These are phyloP conservation scores for Acanthaster planci DNA, from an alignment of 35 echinoderm and acorn worm species.

Conservation along the genomic window DNA sequence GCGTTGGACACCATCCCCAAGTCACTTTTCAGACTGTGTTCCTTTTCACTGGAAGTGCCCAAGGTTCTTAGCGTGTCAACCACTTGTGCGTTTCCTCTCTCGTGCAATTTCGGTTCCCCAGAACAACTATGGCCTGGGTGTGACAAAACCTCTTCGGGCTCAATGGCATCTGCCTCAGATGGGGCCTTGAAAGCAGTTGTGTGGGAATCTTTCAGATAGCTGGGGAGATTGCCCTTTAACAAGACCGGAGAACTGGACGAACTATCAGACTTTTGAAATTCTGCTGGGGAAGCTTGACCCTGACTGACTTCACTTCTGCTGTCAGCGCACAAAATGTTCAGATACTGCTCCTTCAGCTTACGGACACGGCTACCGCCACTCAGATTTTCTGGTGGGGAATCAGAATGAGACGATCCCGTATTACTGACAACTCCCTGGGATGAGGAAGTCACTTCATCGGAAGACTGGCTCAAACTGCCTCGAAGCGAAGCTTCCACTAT, in stretches of 20 bases:
- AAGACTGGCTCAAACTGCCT: background rate
- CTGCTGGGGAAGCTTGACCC: background rate
- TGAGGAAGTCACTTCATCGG: background rate
- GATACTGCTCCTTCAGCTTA: slow-evolving; percentile 9
- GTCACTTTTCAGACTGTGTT: background rate
- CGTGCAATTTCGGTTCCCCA: too few relatives aligned
- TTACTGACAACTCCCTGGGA: background rate
- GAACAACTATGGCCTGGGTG: too few relatives aligned
- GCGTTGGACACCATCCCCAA: too few relatives aligned
- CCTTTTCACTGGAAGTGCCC: background rate
- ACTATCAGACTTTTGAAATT: background rate
- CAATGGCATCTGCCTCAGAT: background rate
- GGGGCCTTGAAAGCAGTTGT: too few relatives aligned
- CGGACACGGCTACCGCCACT: slow-evolving; percentile 2
- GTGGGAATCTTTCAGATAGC: too few relatives aligned
- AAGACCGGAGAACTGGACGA: background rate
- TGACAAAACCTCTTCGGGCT: background rate
- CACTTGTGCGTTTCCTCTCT: background rate
- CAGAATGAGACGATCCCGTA: background rate
- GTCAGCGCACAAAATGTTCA: background rate
- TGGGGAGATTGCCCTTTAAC: background rate
- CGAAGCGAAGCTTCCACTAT: background rate
- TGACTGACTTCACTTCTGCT: background rate
- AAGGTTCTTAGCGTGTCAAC: background rate
- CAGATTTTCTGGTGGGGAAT: background rate